Conservation (phyloP, 2,888 invertebrate species). For the Brenthis ino region DNA sequence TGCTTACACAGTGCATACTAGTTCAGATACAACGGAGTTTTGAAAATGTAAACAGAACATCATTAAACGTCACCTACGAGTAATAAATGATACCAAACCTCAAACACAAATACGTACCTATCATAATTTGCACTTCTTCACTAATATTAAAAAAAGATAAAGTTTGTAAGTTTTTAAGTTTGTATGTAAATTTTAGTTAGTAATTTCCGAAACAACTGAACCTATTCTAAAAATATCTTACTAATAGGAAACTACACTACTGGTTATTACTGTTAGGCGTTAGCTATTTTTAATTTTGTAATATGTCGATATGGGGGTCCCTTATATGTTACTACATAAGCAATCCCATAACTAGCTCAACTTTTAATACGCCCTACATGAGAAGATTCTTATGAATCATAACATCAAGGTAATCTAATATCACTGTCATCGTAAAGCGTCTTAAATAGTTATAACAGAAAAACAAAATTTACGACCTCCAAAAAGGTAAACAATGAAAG, state of each 20-base stretch:
- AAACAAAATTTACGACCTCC: slow-evolving; percentile 70
- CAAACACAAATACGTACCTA: too few species aligned
- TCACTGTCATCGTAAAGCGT: slow-evolving; percentile 66
- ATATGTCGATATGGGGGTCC: too few species aligned
- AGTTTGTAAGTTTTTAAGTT: too few species aligned
- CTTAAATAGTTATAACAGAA: slow-evolving; percentile 44
- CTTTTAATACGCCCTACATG: neutral
- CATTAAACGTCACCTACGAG: too few species aligned
- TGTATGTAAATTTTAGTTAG: too few species aligned
- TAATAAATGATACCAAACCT: too few species aligned
- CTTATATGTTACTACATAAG: too few species aligned
- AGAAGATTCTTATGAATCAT: slow-evolving; percentile 60
- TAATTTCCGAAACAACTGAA: too few species aligned
- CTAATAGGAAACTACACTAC: neutral
- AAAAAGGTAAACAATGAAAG: slow-evolving; percentile 71
- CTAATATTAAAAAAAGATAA: too few species aligned
- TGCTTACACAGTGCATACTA: slow-evolving; percentile 46
- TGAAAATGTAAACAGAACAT: slow-evolving; percentile 3
- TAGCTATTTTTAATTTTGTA: neutral
- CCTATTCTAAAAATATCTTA: too few species aligned
- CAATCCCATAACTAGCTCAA: too few species aligned
- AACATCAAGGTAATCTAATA: slow-evolving; percentile 61
- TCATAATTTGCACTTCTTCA: too few species aligned
- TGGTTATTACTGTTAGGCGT: neutral
- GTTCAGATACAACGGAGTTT: slow-evolving; percentile 12